Base-by-base conservation (phyloP, 2,888 invertebrate species). In the Megastigmus dorsalis region DNA sequence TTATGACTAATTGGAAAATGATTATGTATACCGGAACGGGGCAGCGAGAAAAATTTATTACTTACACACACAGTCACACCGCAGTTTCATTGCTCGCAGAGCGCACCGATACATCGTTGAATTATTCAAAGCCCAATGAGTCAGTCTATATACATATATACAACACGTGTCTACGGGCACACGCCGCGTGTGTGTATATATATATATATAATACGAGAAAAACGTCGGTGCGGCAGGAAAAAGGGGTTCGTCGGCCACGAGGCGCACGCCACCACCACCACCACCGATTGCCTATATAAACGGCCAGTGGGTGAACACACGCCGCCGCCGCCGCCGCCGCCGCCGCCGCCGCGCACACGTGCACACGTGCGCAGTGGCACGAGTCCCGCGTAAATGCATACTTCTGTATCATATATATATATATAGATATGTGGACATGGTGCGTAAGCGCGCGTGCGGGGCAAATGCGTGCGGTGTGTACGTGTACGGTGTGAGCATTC, bases 401-500 rank as follows among this genome's bases (percentile, higher is more conserved):
- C n/a, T n/a, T n/a, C n/a, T n/a, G n/a, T n/a, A 41, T 41, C 13
- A n/a, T 10, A 48, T 7, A 41, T 7, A 15, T 18, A 6, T 28
- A 26, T 5, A 26, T 59, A 59, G 13, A 43, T 15, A 38, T n/a
- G 41, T 18, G 13, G 7, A 43, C 43, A 20, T 45, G n/a, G n/a
- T n/a, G n/a, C n/a, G n/a, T n/a, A n/a, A n/a, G n/a, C n/a, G n/a
- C n/a, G n/a, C n/a, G n/a, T n/a, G n/a, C n/a, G n/a, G n/a, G n/a
- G n/a, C n/a, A n/a, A n/a, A n/a, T n/a, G n/a, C n/a, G n/a, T n/a
- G n/a, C n/a, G n/a, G n/a, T n/a, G n/a, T n/a, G n/a, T n/a, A n/a
- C n/a, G n/a, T n/a, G n/a, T 30, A 54, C 65, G 54, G 43, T 28
- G n/a, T 20, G 18, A 28, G 66, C 54, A 69, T 69, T 59, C 36